Evolutionary conservation across 2,113 vertebrate species (phyloP).

Genomic region (Ciconia boyciana): DNA sequence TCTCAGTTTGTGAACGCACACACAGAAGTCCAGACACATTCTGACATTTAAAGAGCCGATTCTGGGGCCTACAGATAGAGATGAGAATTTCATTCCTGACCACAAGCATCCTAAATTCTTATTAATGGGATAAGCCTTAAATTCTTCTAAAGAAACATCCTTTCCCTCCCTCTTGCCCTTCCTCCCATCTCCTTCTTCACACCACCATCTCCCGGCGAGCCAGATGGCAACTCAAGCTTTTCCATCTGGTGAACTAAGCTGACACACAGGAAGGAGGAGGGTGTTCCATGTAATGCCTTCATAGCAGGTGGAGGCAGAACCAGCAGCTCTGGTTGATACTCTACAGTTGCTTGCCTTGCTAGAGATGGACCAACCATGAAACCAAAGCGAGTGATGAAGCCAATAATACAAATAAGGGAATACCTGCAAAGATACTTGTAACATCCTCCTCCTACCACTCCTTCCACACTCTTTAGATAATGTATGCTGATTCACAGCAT

Average conservation of each 20-base stretch:
- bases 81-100: conserved; percentile 23
- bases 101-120: conserved; percentile 30
- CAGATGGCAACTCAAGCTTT: conserved; percentile 13
- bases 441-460: neutral
- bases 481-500: neutral
- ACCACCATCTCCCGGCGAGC: neutral
- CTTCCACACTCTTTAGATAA: neutral
- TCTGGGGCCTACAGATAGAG: neutral
- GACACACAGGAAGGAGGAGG: neutral
- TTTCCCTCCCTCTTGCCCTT: conserved; percentile 24
- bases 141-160: conserved; percentile 24
- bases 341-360: neutral
- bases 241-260: conserved; percentile 7
- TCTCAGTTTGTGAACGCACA: neutral
- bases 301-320: neutral
- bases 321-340: neutral
- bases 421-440: neutral
- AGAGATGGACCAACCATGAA: neutral
- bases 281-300: neutral
- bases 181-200: neutral
- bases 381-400: neutral
- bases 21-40: neutral
- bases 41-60: neutral
- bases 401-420: neutral
- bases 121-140: conserved; percentile 27